Base-by-base conservation (phyloP, 2,113 vertebrate genomes). In the Peromyscus polionotus region DNA sequence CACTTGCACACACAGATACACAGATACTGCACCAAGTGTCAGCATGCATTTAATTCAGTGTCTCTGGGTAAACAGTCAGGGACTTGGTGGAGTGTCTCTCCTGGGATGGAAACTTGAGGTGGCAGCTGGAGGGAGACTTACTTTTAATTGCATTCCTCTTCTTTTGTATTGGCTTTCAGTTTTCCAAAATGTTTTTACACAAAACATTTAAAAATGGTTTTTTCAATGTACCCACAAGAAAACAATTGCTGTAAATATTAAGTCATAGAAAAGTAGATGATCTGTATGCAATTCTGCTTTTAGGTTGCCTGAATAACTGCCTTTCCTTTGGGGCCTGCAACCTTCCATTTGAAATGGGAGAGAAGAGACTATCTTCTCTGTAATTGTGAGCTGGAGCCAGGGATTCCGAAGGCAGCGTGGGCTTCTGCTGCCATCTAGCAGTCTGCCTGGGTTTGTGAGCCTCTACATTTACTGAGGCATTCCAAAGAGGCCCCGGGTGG, bases 391-490 rank as follows among this genome's bases (percentile, higher is more conserved):
- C 31, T 10, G 72, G 39, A 10, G 7, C 5, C 17, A 7, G 59
- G 10, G 67, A 8, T 54, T 86, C 72, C 22, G 14, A 65, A 42
- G 28, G 10, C 65, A 95, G 57, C 31, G 0, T 10, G 91, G 57
- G 48, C 42, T 28, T 33, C 86, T 96, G 91, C 97, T 95, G 97
- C 98, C 98, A 91, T n/a, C 98, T 97, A 94, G 97, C 72, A 5
- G 91, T 20, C 24, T 5, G 3, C 0, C 5, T 0, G 8, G 33
- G 39, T 26, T n/a, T 14, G 1, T 33, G 54, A 31, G 26, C 28
- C 19, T 20, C 28, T 59, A 14, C 61, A 57, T 51, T 93, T 45
- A 11, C 84, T 11, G 11, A 1, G 45, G 48, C 31, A 24, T 48
- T 86, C 67, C 28, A 7, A 51, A 87, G 93, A 54, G 45, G 12